Conservation (phyloP, 2,797 vertebrate species). For the Anguilla megastoma region DNA sequence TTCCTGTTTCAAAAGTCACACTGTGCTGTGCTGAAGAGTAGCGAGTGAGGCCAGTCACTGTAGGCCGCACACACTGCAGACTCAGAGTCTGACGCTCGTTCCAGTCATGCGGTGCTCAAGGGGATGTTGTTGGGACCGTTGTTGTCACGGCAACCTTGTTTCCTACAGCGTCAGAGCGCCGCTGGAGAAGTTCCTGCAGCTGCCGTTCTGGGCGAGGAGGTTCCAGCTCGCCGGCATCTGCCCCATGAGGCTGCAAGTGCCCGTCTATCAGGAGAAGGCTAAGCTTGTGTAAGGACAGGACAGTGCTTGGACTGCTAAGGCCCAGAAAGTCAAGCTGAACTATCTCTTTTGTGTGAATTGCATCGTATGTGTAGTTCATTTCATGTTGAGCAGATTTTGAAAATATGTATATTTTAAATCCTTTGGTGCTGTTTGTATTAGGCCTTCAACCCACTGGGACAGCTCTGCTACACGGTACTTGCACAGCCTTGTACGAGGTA, state of each 20-base stretch:
- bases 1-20: not conserved
- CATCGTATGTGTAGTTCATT: not conserved
- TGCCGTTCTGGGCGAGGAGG: slow-evolving; percentile 81
- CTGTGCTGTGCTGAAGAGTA: not conserved
- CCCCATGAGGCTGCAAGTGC: slow-evolving; percentile 77
- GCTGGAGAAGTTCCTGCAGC: slow-evolving; percentile 71
- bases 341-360: not conserved
- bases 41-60: not conserved
- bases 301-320: not conserved
- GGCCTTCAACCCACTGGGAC: slow-evolving; percentile 82
- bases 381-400: not conserved
- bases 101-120: no score
- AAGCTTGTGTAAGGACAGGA: slow-evolving; percentile 76
- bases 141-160: not conserved
- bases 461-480: slow-evolving; percentile 81
- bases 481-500: slow-evolving; percentile 82
- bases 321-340: not conserved
- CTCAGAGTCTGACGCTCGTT: not conserved
- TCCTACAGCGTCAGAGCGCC: slow-evolving; percentile 74
- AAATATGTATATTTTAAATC: not conserved
- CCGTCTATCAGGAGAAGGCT: slow-evolving; percentile 68
- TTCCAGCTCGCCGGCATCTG: slow-evolving; percentile 78
- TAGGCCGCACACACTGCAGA: not conserved
- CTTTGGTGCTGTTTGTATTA: slow-evolving; percentile 55
- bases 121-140: not conserved